Conservation (phyloP, 2,113 vertebrate genomes). For the Calidris pugnax region DNA sequence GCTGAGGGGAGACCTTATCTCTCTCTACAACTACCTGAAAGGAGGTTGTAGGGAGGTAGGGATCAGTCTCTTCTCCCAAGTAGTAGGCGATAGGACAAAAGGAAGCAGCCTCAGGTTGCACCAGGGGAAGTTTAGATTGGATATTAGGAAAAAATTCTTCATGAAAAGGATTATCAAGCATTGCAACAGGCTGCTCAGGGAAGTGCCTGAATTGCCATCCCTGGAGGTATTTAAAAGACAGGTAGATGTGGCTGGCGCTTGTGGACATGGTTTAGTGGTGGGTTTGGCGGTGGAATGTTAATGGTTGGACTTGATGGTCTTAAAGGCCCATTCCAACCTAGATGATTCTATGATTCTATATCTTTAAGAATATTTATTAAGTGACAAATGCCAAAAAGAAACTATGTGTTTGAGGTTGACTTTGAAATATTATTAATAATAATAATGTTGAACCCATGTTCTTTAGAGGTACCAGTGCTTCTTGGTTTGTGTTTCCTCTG, state of each 20-base stretch:
- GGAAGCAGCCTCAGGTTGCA: neutral
- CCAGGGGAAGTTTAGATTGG: neutral
- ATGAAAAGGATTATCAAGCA: neutral
- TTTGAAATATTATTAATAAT: neutral
- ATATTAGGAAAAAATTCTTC: neutral
- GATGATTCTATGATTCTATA: neutral
- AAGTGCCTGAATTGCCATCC: neutral
- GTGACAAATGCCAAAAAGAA: neutral
- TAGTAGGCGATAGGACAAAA: neutral
- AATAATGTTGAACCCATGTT: no score
- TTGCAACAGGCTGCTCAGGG: neutral
- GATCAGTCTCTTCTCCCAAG: neutral
- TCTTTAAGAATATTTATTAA: neutral
- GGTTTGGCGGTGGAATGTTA: neutral
- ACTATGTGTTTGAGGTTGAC: neutral
- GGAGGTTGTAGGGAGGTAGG: neutral
- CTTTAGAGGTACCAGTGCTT: neutral
- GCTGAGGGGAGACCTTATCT: neutral
- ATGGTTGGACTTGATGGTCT: neutral
- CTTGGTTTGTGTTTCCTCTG: neutral
- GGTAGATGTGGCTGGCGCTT: neutral
- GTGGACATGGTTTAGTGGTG: neutral
- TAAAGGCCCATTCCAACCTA: neutral
- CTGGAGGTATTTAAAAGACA: neutral
- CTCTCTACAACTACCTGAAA: neutral